These are phyloP conservation scores for Esox niger DNA, from an alignment of 2,113 vertebrate genomes.

Conservation along the genomic window DNA sequence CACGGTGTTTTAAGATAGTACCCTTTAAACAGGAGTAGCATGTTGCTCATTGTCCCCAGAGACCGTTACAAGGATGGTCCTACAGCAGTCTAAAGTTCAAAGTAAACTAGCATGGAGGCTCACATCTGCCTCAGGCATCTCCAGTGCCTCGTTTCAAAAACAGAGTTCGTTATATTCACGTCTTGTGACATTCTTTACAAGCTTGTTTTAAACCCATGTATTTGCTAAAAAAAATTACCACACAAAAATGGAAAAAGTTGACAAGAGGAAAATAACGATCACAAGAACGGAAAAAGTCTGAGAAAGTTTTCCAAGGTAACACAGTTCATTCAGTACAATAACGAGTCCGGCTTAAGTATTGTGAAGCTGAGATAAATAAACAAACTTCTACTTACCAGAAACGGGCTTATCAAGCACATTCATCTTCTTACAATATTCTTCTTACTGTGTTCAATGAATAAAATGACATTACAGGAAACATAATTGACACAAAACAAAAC, in stretches of 20 bases:
- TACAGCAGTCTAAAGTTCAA: conserved; percentile 32
- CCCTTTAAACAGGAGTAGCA: too few species aligned
- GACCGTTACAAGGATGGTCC: too few species aligned
- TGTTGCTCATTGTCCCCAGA: too few species aligned
- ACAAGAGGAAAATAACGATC: conserved; percentile 15
- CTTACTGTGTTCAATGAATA: background rate
- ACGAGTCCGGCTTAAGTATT: background rate
- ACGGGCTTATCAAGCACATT: conserved; percentile 21
- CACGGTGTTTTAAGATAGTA: too few species aligned
- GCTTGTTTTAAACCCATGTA: conserved; percentile 15
- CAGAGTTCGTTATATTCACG: conserved; percentile 49
- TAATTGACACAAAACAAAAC: too few species aligned
- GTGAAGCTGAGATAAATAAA: too few species aligned
- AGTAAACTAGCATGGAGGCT: conserved; percentile 31
- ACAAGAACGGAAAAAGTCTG: conserved; percentile 41
- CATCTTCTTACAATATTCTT: background rate
- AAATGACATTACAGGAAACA: background rate
- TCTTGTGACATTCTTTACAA: conserved; percentile 62
- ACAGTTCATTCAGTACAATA: background rate
- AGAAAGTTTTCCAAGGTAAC: conserved; percentile 4
- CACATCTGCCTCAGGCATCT: conserved; percentile 33
- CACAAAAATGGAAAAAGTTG: too few species aligned
- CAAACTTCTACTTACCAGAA: too few species aligned
- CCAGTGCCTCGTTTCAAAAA: conserved; percentile 31
- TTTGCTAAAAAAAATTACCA: conserved; percentile 15